These are phyloP conservation scores for Cardiocondyla obscurior DNA, from an alignment of 1,140 invertebrate species.

Conservation along the genomic window DNA sequence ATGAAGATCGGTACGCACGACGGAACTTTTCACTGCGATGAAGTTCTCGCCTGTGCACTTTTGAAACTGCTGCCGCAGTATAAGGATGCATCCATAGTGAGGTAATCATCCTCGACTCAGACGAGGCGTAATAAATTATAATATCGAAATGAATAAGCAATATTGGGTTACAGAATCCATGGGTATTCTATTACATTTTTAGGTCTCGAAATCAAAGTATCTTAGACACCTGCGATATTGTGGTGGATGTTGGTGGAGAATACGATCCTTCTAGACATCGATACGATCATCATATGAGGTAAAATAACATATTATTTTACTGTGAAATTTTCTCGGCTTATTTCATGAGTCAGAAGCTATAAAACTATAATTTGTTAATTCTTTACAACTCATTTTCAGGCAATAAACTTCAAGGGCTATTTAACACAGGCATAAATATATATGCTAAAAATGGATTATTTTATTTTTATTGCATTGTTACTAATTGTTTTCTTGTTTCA, in stretches of 20 bases:
- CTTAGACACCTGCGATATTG: constrained; percentile 94
- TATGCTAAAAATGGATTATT: neutral
- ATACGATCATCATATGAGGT: constrained; percentile 98
- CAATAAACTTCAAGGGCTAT: no score
- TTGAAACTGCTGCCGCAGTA: constrained; percentile 93
- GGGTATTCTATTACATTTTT: constrained; percentile 40
- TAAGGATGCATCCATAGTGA: constrained; percentile 92
- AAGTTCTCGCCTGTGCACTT: constrained; percentile 96
- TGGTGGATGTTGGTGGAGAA: constrained; percentile 97
- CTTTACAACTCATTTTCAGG: no score
- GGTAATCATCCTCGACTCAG: constrained; percentile 82
- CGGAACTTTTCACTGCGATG: constrained; percentile 97
- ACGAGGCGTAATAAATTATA: neutral
- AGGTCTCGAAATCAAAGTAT: constrained; percentile 86
- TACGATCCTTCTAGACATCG: constrained; percentile 91
- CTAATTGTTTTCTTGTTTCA: constrained; percentile 81
- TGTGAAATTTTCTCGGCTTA: no score
- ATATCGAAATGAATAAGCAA: neutral
- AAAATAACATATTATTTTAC: neutral
- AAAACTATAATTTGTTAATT: no score
- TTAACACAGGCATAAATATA: no score
- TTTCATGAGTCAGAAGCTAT: no score
- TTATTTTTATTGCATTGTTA: neutral
- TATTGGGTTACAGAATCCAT: constrained; percentile 16
- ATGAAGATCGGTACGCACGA: constrained; percentile 90